These are phyloP conservation scores for Prosopocoilus inquinatus DNA, from an alignment of 2,888 invertebrate species.

Conservation along the genomic window DNA sequence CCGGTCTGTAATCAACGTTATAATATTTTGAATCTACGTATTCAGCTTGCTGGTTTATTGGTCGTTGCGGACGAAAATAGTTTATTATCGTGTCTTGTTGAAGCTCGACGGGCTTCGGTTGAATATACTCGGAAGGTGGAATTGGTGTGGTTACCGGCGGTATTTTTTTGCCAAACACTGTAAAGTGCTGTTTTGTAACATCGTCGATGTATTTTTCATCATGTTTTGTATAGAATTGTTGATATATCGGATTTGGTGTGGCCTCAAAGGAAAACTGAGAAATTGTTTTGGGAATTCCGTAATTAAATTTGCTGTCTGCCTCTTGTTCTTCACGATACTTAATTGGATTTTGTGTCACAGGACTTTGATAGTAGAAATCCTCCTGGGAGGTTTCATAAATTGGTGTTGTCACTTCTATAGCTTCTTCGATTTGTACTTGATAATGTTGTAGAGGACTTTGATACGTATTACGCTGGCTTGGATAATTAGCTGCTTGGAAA, in stretches of 20 bases:
- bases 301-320: slow-evolving; percentile 39
- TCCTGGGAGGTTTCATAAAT: slow-evolving; percentile 22
- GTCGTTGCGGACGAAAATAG: slow-evolving; percentile 58
- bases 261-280: slow-evolving; percentile 41
- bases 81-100: slow-evolving; percentile 71
- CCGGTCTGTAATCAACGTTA: slow-evolving; percentile 19
- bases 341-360: slow-evolving; percentile 38
- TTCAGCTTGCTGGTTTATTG: slow-evolving; percentile 58
- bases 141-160: slow-evolving; percentile 51
- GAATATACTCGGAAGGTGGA: slow-evolving; percentile 22
- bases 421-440: slow-evolving; percentile 48
- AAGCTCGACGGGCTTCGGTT: slow-evolving; percentile 41
- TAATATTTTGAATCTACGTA: slow-evolving; percentile 50
- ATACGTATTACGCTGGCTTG: slow-evolving; percentile 42
- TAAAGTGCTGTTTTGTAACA: slow-evolving; percentile 72
- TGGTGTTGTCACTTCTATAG: slow-evolving; percentile 40
- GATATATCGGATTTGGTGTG: slow-evolving; percentile 53
- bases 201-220: slow-evolving; percentile 70
- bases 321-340: slow-evolving; percentile 30
- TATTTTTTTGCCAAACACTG: slow-evolving; percentile 70
- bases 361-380: slow-evolving; percentile 21
- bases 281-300: slow-evolving; percentile 28
- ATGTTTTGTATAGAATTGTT: slow-evolving; percentile 67
- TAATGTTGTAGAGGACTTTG: slow-evolving; percentile 42
- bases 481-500: slow-evolving; percentile 62